These are phyloP conservation scores for Macrochelys suwanniensis DNA, from an alignment of 2,797 vertebrate genomes.

Conservation along the genomic window DNA sequence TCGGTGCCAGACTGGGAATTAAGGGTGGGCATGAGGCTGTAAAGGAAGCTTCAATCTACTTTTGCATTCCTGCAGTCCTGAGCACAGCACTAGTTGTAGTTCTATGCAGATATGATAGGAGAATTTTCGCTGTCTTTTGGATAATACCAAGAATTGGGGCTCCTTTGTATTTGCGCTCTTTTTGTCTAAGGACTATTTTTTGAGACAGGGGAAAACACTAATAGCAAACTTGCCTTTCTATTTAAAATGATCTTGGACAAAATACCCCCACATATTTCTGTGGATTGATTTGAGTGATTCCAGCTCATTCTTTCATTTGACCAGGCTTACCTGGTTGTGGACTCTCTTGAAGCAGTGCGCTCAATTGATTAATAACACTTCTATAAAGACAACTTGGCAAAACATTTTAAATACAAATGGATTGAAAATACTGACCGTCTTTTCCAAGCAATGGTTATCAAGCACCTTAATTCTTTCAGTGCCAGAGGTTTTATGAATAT, in stretches of 20 bases:
- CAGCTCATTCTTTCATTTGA: background rate
- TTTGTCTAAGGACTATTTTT: background rate
- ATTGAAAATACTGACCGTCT: background rate
- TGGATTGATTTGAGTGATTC: background rate
- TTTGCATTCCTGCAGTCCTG: background rate
- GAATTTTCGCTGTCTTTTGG: background rate
- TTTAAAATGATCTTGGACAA: background rate
- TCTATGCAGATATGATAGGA: background rate
- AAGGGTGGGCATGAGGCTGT: background rate
- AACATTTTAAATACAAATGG: background rate
- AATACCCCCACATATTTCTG: background rate
- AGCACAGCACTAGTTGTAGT: background rate
- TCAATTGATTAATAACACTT: background rate
- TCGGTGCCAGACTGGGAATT: background rate
- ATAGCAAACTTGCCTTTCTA: background rate
- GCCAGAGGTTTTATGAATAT: background rate
- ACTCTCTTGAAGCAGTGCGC: background rate
- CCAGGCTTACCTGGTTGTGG: background rate
- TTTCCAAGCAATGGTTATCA: background rate
- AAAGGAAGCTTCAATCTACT: background rate
- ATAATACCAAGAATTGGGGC: background rate
- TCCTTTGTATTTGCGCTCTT: background rate
- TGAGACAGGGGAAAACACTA: fast-evolving
- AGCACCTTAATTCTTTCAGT: background rate
- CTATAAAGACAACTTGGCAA: background rate